phyloP scores from a whole-genome alignment of 2,888 invertebrate genomes.

The Chymomyza fuscimana region DNA sequence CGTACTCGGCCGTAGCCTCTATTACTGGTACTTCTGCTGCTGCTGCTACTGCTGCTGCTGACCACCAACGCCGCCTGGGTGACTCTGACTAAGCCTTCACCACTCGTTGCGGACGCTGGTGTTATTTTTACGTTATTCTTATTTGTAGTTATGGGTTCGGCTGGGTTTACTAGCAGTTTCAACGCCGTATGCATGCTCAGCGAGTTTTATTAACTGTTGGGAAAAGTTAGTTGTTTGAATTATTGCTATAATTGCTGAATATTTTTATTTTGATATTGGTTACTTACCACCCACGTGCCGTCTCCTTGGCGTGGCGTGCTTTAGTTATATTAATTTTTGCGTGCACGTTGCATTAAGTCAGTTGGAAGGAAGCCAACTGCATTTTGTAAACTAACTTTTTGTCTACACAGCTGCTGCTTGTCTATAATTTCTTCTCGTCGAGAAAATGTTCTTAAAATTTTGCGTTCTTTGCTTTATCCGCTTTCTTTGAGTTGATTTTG shows the following conservation, averaged over 20 bases:
- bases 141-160: constrained; percentile 23
- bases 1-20: not conserved
- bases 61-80: constrained; percentile 7
- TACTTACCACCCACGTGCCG: constrained; percentile 55
- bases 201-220: constrained; percentile 47
- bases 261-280: not conserved
- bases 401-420: constrained; percentile 9
- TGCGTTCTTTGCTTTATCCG: too few species aligned
- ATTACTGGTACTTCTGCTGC: constrained; percentile 2
- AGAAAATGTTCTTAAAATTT: too few species aligned
- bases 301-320: constrained; percentile 31
- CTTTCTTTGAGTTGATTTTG: too few species aligned
- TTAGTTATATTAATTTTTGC: constrained; percentile 18
- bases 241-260: too few species aligned
- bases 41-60: constrained; percentile 20
- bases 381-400: constrained; percentile 26
- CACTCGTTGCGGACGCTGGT: constrained; percentile 20
- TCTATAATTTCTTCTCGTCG: too few species aligned
- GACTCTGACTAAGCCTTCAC: constrained; percentile 3
- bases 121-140: not conserved
- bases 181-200: constrained; percentile 43
- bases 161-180: constrained; percentile 47
- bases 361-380: constrained; percentile 22
- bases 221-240: not conserved
- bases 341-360: constrained; percentile 6